These are phyloP conservation scores for Habrosyne pyritoides DNA, from an alignment of 2,888 invertebrate species.

Conservation along the genomic window DNA sequence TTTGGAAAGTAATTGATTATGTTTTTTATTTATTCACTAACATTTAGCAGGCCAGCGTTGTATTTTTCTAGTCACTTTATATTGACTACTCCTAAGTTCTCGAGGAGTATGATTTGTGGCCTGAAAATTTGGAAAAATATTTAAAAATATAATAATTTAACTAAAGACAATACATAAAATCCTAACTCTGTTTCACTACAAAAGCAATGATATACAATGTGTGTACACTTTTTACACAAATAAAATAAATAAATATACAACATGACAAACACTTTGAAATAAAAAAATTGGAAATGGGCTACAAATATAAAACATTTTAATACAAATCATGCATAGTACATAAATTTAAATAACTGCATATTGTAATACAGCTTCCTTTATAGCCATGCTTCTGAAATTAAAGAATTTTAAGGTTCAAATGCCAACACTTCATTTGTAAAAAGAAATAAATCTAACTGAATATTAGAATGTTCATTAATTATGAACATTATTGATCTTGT, in stretches of 20 bases:
- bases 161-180: background rate
- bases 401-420: no score
- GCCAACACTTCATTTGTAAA: no score
- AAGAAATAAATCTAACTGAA: no score
- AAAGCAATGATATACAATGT: background rate
- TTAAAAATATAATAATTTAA: background rate
- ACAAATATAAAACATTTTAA: background rate
- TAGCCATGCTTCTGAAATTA: no score
- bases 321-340: no score
- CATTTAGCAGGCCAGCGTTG: slow-evolving; percentile 78
- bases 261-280: background rate
- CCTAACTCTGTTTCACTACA: background rate
- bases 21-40: slow-evolving; percentile 37
- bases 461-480: no score
- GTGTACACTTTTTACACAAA: no score
- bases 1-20: no score
- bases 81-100: slow-evolving; percentile 75
- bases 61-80: slow-evolving; percentile 78
- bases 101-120: slow-evolving; percentile 72
- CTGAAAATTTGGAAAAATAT: slow-evolving; percentile 39
- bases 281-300: background rate
- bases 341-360: no score
- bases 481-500: no score
- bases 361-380: no score
- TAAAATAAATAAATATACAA: slow-evolving; percentile 3